Percentiles rank a stretch among this genome's conserved stretches.
Evolutionary conservation across 2,888 invertebrate genomes (phyloP).

Genomic region (Andrena camellia): DNA sequence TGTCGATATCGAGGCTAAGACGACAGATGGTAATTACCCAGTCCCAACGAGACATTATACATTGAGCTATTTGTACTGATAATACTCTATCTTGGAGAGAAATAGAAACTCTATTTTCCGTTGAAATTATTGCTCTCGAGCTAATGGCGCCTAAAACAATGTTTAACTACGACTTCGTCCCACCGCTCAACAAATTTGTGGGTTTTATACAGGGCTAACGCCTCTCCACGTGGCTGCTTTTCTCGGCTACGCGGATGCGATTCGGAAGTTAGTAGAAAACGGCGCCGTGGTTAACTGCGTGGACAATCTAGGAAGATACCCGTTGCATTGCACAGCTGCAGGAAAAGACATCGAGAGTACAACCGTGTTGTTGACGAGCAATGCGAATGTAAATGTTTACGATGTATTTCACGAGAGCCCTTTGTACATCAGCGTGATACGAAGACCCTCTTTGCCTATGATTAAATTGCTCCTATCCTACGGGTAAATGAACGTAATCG

Average conservation of each 20-base stretch:
- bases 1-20: slow-evolving; percentile 12
- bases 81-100: no score
- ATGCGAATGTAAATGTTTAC: slow-evolving; percentile 30
- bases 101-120: no score
- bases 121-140: no score
- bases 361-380: slow-evolving; percentile 3
- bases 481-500: slow-evolving; percentile 12
- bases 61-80: no score
- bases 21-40: slow-evolving; percentile 18
- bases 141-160: no score
- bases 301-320: slow-evolving; percentile 30
- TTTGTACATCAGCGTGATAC: slow-evolving; percentile 28
- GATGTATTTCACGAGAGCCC: slow-evolving; percentile 36
- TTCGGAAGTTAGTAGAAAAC: slow-evolving; percentile 3
- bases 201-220: slow-evolving; percentile 11
- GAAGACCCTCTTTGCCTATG: slow-evolving; percentile 27
- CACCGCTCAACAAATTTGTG: neutral
- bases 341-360: slow-evolving; percentile 1
- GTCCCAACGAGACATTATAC: no score
- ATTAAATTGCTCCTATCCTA: slow-evolving; percentile 21
- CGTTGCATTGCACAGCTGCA: slow-evolving; percentile 31
- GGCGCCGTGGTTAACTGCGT: neutral
- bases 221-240: slow-evolving; percentile 16
- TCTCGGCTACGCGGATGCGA: neutral
- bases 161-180: no score